phyloP scores from a whole-genome alignment of 2,888 invertebrate species.

The Aphidius colemani region DNA sequence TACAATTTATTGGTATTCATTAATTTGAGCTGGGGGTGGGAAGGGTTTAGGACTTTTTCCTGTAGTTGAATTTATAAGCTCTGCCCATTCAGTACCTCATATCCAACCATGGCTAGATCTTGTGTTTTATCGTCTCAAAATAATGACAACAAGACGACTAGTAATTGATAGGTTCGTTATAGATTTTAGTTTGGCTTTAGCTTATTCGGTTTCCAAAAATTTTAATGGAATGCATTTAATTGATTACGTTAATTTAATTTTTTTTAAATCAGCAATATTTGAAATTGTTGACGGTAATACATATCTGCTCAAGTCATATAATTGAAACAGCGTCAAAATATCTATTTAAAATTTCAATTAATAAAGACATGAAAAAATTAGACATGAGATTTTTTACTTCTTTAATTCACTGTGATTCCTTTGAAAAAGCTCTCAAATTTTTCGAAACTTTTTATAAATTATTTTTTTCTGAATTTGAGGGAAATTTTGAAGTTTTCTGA shows the following conservation, averaged over 20 bases:
- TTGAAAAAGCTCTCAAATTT: too few relatives aligned
- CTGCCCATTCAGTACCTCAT: not conserved
- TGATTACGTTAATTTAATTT: conserved; percentile 17
- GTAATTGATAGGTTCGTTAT: conserved; percentile 15
- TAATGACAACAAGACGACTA: not conserved
- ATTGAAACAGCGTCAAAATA: not conserved
- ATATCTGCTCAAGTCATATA: not conserved
- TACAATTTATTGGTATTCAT: conserved; percentile 22
- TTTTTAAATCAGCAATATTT: not conserved
- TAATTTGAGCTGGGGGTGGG: conserved; percentile 19
- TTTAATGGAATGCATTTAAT: conserved; percentile 4
- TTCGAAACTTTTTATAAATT: too few relatives aligned
- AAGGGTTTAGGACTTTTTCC: conserved; percentile 11
- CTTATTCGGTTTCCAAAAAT: conserved; percentile 8
- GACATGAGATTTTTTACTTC: too few relatives aligned
- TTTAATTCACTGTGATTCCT: too few relatives aligned
- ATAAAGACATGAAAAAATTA: too few relatives aligned
- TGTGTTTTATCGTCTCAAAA: not conserved
- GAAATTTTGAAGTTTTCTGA: too few relatives aligned
- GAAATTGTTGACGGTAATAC: too few relatives aligned
- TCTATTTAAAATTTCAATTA: too few relatives aligned
- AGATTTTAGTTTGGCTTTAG: conserved; percentile 21
- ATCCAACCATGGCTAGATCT: not conserved
- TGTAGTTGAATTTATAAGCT: conserved; percentile 13
- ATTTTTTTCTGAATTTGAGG: too few relatives aligned